Evolutionary conservation across 64 coral and sea anemone species (phyloP), one percentile per base, ranked within the genome.

Genomic region (Montipora foliosa): DNA sequence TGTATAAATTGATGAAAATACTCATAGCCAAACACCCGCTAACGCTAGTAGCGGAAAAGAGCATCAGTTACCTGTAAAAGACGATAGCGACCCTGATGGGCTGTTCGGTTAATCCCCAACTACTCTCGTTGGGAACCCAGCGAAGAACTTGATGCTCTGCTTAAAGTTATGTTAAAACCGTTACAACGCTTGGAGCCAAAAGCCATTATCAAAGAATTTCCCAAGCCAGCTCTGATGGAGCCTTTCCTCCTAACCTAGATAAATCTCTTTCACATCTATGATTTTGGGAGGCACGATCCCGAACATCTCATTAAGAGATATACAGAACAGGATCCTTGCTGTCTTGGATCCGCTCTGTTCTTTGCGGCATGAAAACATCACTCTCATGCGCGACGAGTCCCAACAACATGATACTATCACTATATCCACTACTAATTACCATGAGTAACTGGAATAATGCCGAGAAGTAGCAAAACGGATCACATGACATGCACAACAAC

Each of bases 101-200:
- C 87, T 82, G 0, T 20, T 49, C 25, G 25, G 25, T 29, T n/a
- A 81, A 64, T 8, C 75, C 76, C 69, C 25, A 29, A 29, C 25
- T 83, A 88, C 68, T 89, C 92, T 22, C 87, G 92, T 12, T 89
- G 92, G 92, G 61, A 94, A 64, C 68, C 85, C 11, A 94, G 92
- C 46, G 86, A 89, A 47, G 92, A 93, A 74, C 92, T 93, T 55
- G 62, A 88, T 11, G 84, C 92, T 68, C 53, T 93, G 19, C 83
- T 94, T 5, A 37, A 77, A 14, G 44, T 49, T 14, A 19, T 53
- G 5, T 3, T 15, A 80, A 94, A 89, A 83, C 76, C 92, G 17
- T 20, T 94, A 24, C 64, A 67, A 61, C 77, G 78, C 21, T 95
- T 85, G 16, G 88, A 95, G 16, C 49, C 71, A 12, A 81, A 79